Base-by-base conservation (phyloP, 2,888 invertebrate genomes). In the Parelbella ahira region DNA sequence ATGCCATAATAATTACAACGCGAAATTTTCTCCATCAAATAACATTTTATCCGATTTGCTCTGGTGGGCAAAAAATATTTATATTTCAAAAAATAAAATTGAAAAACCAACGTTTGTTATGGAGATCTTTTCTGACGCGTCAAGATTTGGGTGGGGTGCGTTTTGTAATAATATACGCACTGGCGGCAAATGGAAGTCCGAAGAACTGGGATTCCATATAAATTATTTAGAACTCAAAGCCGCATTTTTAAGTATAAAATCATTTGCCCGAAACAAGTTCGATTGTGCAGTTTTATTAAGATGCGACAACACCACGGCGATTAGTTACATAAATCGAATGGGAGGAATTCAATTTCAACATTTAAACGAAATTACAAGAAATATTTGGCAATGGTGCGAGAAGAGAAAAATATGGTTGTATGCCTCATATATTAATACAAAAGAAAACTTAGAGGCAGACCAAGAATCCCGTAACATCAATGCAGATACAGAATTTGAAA, bases 201-300 rank as follows among this genome's bases (percentile, higher is more conserved):
- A 8, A n/a, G 32, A 33, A 6, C n/a, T 4, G 3, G 4, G 4
- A 1, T 21, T 12, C n/a, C 37, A 37, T 27, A 37, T 37, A 11
- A 37, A 37, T 27, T 18, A 18, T 18, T 30, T 38, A 23, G 38
- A 38, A 24, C 15, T 30, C n/a, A n/a, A 6, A 11, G 39, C 39
- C 2, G 18, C 15, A 6, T 38, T 23, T 15, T 13, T 38, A 4
- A 15, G 15, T 3, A 6, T 38, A 18, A 38, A 30, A n/a, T 10
- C 8, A 3, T 30, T 39, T 18, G 39, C 39, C 1, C 2, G 7
- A 4, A 11, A 39, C n/a, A 2, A 4, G 3, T 20, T 2, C 2
- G 9, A 39, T 11, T 11, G 39, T 7, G 30, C 11, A 1, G 32
- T 39, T 10, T 29, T 37, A 3, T 13, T 37, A 8, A 11, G 37